phyloP scores from a whole-genome alignment of 1,140 invertebrate species.

The Lethrus apterus region DNA sequence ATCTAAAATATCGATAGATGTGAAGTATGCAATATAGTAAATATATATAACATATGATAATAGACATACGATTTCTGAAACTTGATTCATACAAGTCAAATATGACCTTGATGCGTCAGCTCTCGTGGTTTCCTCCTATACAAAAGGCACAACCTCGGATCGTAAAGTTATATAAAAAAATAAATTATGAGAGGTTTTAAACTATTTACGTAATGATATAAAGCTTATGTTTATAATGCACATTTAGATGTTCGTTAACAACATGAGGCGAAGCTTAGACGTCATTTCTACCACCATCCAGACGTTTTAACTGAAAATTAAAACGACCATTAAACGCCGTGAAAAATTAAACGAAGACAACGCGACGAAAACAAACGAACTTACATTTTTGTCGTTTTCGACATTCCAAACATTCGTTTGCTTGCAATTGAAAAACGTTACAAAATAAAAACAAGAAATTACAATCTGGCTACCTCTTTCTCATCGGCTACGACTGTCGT shows the following conservation, averaged over 20 bases:
- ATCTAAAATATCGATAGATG: too few species aligned
- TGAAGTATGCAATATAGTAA: too few species aligned
- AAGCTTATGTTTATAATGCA: not conserved
- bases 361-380: constrained; percentile 2
- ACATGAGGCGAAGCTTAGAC: too few species aligned
- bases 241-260: too few species aligned
- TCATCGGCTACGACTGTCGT: constrained; percentile 54
- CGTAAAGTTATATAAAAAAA: constrained; percentile 1
- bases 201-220: not conserved
- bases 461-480: constrained; percentile 51
- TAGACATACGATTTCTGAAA: too few species aligned
- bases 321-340: not conserved
- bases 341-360: not conserved
- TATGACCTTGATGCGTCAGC: too few species aligned
- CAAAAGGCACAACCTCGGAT: not conserved
- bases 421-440: constrained; percentile 6
- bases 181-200: not conserved
- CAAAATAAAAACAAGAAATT: constrained; percentile 1
- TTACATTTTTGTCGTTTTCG: constrained; percentile 12
- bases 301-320: constrained; percentile 15
- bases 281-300: constrained; percentile 11
- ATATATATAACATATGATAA: too few species aligned
- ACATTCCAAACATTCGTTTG: constrained; percentile 11
- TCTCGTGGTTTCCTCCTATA: not conserved
- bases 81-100: too few species aligned